These are phyloP conservation scores for Sussaba pulchella DNA, from an alignment of 2,888 invertebrate species.

Conservation along the genomic window DNA sequence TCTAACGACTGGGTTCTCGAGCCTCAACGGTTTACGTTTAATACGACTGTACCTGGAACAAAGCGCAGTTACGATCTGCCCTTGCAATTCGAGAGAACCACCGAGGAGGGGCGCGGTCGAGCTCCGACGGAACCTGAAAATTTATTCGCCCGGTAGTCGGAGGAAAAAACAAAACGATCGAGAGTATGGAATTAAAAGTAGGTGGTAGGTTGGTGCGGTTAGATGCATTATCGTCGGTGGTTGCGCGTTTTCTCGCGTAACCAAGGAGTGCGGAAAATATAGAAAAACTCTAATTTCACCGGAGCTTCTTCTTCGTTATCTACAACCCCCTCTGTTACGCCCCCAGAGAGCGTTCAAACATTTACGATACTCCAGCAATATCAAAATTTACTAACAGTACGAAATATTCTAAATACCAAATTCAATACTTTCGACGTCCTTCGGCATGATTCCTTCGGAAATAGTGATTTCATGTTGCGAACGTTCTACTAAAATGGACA, in stretches of 20 bases:
- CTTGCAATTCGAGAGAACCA: conserved; percentile 60
- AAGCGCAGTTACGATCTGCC: conserved; percentile 32
- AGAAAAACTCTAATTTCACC: conserved; percentile 12
- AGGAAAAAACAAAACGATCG: conserved; percentile 43
- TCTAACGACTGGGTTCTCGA: conserved; percentile 75
- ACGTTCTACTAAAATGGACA: too few relatives aligned
- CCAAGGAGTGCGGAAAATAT: conserved; percentile 8
- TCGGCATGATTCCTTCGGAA: too few relatives aligned
- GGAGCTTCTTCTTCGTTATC: background rate
- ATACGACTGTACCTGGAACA: conserved; percentile 28
- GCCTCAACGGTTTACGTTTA: conserved; percentile 55
- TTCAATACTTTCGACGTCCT: too few relatives aligned
- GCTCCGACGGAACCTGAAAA: conserved; percentile 59
- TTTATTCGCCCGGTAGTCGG: conserved; percentile 71
- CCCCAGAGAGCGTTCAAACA: too few relatives aligned
- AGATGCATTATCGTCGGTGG: conserved; percentile 72
- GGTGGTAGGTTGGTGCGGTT: conserved; percentile 72
- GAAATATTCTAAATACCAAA: background rate
- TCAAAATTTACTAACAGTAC: conserved; percentile 9
- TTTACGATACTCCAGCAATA: background rate
- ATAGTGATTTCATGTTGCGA: too few relatives aligned
- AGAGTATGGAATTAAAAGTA: conserved; percentile 75
- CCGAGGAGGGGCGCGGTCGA: conserved; percentile 29
- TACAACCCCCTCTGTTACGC: too few relatives aligned
- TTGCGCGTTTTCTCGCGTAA: conserved; percentile 41